phyloP scores from a whole-genome alignment of 2,113 vertebrate species.

The Hyaena hyaena region DNA sequence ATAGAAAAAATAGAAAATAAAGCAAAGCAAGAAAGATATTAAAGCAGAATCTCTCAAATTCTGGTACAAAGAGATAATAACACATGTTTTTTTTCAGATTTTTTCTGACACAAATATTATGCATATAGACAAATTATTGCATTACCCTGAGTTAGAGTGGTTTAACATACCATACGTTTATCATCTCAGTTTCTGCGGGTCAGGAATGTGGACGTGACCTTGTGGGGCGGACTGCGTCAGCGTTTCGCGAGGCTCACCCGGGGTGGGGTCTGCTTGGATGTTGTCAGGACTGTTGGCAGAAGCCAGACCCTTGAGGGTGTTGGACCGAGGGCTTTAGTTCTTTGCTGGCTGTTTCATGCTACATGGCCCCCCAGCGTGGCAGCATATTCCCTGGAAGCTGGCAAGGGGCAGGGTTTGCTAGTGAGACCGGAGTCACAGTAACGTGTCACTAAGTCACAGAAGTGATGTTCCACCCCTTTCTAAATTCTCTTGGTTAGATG shows the following conservation, averaged over 20 bases:
- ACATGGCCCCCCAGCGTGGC: accelerated
- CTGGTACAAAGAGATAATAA: not conserved
- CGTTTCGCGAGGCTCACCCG: accelerated
- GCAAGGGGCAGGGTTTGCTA: not conserved
- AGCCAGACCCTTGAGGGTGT: not conserved
- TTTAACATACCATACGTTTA: not conserved
- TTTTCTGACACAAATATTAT: not conserved
- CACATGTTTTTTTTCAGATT: not conserved
- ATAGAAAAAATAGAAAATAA: slow-evolving; percentile 1
- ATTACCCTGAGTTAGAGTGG: not conserved
- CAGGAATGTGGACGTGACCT: not conserved
- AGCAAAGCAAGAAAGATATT: not conserved
- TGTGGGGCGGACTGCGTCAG: accelerated
- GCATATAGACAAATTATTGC: not conserved
- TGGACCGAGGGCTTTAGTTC: not conserved
- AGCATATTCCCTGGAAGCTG: not conserved
- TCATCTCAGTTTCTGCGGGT: not conserved
- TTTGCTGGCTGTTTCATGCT: not conserved
- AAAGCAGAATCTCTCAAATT: not conserved
- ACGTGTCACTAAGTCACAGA: not conserved
- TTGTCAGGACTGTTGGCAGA: accelerated
- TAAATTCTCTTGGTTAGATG: not conserved
- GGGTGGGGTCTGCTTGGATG: too few relatives aligned
- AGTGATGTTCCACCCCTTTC: not conserved
- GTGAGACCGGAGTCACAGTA: not conserved